Conservation (phyloP, 2,797 vertebrate species). For the Rhinella marina region DNA sequence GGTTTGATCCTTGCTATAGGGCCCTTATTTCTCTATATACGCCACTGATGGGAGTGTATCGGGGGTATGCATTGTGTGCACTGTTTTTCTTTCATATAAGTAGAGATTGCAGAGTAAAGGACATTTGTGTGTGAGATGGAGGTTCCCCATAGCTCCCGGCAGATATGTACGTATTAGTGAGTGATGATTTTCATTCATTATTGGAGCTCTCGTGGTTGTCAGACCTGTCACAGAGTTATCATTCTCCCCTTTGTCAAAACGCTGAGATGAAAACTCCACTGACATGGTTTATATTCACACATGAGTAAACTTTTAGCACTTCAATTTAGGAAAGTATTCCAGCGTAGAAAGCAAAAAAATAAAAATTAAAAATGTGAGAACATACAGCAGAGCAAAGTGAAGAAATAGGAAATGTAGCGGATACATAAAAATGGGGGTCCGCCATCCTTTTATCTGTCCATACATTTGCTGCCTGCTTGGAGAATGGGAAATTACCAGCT, state of each 20-base stretch:
- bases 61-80: too few relatives aligned
- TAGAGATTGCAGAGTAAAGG: not conserved
- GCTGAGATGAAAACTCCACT: not conserved
- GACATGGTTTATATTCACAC: not conserved
- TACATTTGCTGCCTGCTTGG: too few relatives aligned
- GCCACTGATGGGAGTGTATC: too few relatives aligned
- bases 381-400: not conserved
- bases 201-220: not conserved
- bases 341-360: not conserved
- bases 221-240: not conserved
- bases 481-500: too few relatives aligned
- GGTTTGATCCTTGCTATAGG: too few relatives aligned
- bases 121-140: not conserved
- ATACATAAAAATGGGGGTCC: not conserved
- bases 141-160: not conserved
- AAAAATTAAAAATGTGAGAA: not conserved
- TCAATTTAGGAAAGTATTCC: conserved; percentile 3
- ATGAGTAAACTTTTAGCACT: not conserved
- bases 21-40: too few relatives aligned
- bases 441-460: too few relatives aligned
- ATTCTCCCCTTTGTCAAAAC: not conserved
- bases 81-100: too few relatives aligned
- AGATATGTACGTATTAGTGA: not conserved
- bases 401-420: not conserved
- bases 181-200: not conserved